Conservation (phyloP, 2,888 invertebrate genomes). For the Netelia melanura region DNA sequence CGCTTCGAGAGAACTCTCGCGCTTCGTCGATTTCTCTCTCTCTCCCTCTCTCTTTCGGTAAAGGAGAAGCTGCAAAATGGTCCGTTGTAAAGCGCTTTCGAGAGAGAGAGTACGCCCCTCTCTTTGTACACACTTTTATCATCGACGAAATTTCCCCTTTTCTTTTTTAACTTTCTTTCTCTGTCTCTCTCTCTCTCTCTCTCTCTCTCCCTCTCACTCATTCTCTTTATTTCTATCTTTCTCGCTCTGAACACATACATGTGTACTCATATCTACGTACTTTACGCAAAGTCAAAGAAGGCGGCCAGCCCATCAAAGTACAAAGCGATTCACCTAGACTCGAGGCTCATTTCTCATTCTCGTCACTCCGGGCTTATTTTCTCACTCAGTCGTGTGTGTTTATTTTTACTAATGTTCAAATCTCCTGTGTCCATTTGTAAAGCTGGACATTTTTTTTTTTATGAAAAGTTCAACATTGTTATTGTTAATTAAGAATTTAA, state of each 20-base stretch:
- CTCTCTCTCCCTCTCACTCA: not conserved
- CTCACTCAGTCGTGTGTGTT: slow-evolving; percentile 30
- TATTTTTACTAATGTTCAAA: slow-evolving; percentile 16
- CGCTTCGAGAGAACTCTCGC: slow-evolving; percentile 24
- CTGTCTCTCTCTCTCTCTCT: not conserved
- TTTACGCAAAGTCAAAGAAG: slow-evolving; percentile 54
- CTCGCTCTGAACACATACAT: not conserved
- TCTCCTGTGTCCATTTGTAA: not conserved
- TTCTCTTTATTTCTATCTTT: not conserved
- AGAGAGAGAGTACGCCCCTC: slow-evolving; percentile 40
- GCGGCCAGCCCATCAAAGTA: slow-evolving; percentile 60
- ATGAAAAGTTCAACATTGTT: not conserved
- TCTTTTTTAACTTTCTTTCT: slow-evolving; percentile 6
- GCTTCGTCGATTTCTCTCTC: slow-evolving; percentile 16
- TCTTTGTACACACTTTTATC: slow-evolving; percentile 68
- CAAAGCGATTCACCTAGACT: slow-evolving; percentile 59
- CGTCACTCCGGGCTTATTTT: slow-evolving; percentile 54
- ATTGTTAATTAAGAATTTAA: not conserved
- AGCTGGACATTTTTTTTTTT: not conserved
- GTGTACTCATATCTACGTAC: slow-evolving; percentile 1
- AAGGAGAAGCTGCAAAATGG: slow-evolving; percentile 61
- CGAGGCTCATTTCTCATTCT: slow-evolving; percentile 59
- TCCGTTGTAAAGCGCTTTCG: slow-evolving; percentile 63
- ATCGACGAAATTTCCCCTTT: slow-evolving; percentile 56
- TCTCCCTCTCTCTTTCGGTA: slow-evolving; percentile 5